A percentile compares a stretch with the other conserved stretches of the same genome.
phyloP scores from a whole-genome alignment of 2,888 invertebrate species.

The Melanophora roralis region DNA sequence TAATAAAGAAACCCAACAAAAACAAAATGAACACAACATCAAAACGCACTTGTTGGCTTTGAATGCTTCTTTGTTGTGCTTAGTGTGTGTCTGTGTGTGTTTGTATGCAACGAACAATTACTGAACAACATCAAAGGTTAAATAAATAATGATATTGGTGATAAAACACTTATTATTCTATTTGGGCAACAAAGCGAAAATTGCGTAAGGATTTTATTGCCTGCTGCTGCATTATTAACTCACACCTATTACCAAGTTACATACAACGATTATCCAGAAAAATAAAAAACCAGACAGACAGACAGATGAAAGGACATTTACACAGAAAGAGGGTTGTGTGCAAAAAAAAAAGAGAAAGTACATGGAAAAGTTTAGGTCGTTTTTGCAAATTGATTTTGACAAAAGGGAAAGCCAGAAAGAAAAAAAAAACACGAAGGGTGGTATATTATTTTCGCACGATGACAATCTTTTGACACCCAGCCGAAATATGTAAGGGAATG shows the following conservation, averaged over 20 bases:
- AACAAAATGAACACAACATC: not conserved
- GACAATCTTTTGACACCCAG: slow-evolving; percentile 37
- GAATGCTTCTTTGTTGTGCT: not conserved
- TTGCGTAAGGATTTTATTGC: slow-evolving; percentile 56
- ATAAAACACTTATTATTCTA: slow-evolving; percentile 53
- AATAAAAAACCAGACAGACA: not conserved
- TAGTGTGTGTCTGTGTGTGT: not conserved
- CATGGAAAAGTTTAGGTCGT: not conserved
- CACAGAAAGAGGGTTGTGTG: not conserved
- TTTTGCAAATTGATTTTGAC: slow-evolving; percentile 57
- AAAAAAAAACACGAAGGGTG: slow-evolving; percentile 45
- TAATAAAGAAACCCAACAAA: slow-evolving; percentile 16
- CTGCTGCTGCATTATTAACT: slow-evolving; percentile 33
- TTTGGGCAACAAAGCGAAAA: slow-evolving; percentile 61
- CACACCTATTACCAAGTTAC: slow-evolving; percentile 6
- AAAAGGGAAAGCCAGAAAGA: not conserved
- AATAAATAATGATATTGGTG: slow-evolving; percentile 19
- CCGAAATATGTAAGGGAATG: slow-evolving; percentile 17
- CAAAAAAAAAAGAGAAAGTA: not conserved
- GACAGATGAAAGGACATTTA: not conserved
- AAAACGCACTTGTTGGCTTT: slow-evolving; percentile 47
- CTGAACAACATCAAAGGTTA: slow-evolving; percentile 45
- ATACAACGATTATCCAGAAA: no score
- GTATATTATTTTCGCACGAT: slow-evolving; percentile 58
- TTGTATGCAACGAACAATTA: not conserved